A percentile compares a stretch with the other conserved stretches of the same genome.
Conservation (phyloP, 2,113 vertebrate genomes). For the Hyperopisus bebe region DNA sequence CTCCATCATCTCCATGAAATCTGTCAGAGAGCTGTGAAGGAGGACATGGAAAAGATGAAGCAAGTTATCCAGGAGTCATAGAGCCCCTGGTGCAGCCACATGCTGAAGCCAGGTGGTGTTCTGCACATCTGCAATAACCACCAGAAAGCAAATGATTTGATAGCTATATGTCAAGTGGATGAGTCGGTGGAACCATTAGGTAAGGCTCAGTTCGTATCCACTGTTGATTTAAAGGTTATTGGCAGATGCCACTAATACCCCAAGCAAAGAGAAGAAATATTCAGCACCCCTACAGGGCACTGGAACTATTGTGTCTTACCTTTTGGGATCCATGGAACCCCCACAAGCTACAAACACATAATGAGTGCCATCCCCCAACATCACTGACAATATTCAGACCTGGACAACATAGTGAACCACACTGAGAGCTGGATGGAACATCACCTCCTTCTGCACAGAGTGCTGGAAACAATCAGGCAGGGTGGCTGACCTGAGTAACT, state of each 20-base stretch:
- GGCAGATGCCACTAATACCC: not conserved
- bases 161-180: not conserved
- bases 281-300: not conserved
- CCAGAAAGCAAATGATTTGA: not conserved
- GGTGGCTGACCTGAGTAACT: not conserved
- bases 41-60: not conserved
- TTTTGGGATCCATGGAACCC: not conserved
- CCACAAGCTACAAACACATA: not conserved
- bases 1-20: not conserved
- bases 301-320: not conserved
- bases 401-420: not conserved
- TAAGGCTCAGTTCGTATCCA: not conserved
- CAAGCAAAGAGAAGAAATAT: not conserved
- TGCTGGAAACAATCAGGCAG: not conserved
- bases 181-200: not conserved
- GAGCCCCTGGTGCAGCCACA: not conserved
- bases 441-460: not conserved
- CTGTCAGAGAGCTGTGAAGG: not conserved
- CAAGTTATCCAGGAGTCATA: not conserved
- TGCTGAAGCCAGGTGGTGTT: not conserved
- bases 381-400: not conserved
- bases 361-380: not conserved
- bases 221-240: not conserved
- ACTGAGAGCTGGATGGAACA: not conserved
- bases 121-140: not conserved